Percentiles rank a stretch among this genome's conserved stretches.
Evolutionary conservation across 35 echinoderm and acorn worm species (phyloP).

Genomic region (Eucidaris tribuloides): DNA sequence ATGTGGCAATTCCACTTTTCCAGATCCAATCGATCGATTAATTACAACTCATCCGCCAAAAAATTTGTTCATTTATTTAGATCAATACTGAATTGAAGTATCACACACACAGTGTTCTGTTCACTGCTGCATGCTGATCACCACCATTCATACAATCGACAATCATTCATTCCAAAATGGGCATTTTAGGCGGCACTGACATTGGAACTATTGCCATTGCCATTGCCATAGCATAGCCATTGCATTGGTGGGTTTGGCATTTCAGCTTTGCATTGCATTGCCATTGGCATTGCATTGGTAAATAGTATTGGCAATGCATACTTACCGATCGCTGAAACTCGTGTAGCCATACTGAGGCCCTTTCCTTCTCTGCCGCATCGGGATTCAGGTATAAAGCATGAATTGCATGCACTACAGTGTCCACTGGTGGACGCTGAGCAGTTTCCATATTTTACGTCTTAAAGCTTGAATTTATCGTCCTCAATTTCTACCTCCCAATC

Average conservation of each 20-base stretch:
- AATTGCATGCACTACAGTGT: slow-evolving; percentile 72
- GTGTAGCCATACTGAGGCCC: slow-evolving; percentile 76
- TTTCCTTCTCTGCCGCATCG: slow-evolving; percentile 82
- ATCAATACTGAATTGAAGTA: background rate
- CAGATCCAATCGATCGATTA: too few relatives aligned
- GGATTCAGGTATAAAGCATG: slow-evolving; percentile 81
- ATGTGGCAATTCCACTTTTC: too few relatives aligned
- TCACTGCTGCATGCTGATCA: background rate
- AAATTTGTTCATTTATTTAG: too few relatives aligned
- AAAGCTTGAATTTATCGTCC: too few relatives aligned
- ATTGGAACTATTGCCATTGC: background rate
- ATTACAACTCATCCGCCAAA: too few relatives aligned
- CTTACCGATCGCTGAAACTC: slow-evolving; percentile 94
- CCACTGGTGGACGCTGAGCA: slow-evolving; percentile 78
- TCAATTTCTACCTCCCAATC: too few relatives aligned
- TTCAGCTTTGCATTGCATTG: too few relatives aligned
- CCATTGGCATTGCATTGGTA: too few relatives aligned
- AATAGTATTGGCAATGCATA: background rate
- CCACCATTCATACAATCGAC: background rate
- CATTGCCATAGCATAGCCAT: background rate
- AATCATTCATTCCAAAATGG: too few relatives aligned
- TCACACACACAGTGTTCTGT: background rate
- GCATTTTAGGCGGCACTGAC: too few relatives aligned
- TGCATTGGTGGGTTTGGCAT: too few relatives aligned
- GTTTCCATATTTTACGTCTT: slow-evolving; percentile 70